phyloP scores from a whole-genome alignment of 2,797 vertebrate genomes.

The Eulemur albifrons region DNA sequence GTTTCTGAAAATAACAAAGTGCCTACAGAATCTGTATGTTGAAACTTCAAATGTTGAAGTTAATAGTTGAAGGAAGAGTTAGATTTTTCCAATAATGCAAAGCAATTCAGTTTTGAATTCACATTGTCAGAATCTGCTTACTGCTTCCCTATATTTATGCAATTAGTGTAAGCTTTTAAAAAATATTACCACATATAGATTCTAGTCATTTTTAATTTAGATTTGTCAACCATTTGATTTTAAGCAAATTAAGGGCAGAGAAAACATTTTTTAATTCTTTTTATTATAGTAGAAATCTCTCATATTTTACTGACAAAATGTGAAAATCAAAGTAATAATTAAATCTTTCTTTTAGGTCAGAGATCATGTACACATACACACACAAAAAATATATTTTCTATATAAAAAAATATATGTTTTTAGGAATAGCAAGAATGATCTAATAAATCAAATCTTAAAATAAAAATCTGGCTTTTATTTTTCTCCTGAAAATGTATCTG shows the following conservation, averaged over 20 bases:
- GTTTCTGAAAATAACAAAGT: conserved; percentile 27
- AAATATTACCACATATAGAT: not conserved
- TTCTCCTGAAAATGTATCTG: not conserved
- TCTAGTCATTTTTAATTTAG: not conserved
- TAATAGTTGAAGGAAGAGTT: not conserved
- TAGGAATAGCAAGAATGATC: not conserved
- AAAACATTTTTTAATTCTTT: not conserved
- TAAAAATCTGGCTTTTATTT: not conserved
- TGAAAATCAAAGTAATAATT: not conserved
- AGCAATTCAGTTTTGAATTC: not conserved
- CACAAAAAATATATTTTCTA: not conserved
- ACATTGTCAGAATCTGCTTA: not conserved
- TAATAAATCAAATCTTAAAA: not conserved
- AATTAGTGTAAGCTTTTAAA: not conserved
- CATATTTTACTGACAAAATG: not conserved
- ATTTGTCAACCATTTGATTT: conserved; percentile 8
- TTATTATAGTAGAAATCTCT: not conserved
- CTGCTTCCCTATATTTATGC: not conserved
- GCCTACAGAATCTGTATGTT: conserved; percentile 10
- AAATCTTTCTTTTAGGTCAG: not conserved
- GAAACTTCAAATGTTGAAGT: conserved; percentile 18
- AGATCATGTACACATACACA: not conserved
- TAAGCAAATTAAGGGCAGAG: not conserved
- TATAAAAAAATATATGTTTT: not conserved
- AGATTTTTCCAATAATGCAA: not conserved